Evolutionary conservation across 1,140 invertebrate species (phyloP).

Genomic region (Lucilia sericata): DNA sequence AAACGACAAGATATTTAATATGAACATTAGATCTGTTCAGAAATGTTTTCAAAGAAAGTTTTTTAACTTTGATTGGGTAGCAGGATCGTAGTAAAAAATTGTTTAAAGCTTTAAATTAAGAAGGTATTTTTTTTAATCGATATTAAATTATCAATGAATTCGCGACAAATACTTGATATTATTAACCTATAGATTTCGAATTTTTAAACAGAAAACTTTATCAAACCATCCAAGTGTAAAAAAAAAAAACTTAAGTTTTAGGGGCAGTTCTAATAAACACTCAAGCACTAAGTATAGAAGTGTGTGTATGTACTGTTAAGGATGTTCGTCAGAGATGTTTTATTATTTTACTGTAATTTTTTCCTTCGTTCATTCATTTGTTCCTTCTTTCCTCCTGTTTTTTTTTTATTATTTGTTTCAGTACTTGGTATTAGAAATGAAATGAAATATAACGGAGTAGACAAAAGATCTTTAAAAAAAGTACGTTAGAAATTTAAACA

Average conservation of each 20-base stretch:
- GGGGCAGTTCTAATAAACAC: neutral
- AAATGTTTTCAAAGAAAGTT: too few relatives aligned
- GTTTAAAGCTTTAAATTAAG: too few relatives aligned
- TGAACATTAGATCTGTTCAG: neutral
- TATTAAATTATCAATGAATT: too few relatives aligned
- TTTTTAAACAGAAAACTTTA: too few relatives aligned
- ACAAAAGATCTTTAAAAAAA: constrained; percentile 26
- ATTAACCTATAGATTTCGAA: too few relatives aligned
- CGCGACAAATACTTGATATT: too few relatives aligned
- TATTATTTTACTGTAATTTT: constrained; percentile 20
- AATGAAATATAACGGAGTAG: neutral
- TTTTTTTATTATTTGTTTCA: neutral
- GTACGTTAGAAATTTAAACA: constrained; percentile 17
- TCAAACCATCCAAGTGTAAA: neutral
- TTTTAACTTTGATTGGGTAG: too few relatives aligned
- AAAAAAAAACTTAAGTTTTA: too few relatives aligned
- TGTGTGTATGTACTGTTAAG: neutral
- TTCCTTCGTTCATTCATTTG: neutral
- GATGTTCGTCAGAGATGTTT: constrained; percentile 14
- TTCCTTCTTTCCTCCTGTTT: neutral
- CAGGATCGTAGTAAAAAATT: too few relatives aligned
- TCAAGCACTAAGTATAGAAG: neutral
- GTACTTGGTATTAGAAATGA: neutral
- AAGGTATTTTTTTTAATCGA: too few relatives aligned
- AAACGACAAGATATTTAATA: constrained; percentile 18